These are phyloP conservation scores for Tinamus major DNA, from an alignment of 2,797 vertebrate genomes.

Conservation along the genomic window DNA sequence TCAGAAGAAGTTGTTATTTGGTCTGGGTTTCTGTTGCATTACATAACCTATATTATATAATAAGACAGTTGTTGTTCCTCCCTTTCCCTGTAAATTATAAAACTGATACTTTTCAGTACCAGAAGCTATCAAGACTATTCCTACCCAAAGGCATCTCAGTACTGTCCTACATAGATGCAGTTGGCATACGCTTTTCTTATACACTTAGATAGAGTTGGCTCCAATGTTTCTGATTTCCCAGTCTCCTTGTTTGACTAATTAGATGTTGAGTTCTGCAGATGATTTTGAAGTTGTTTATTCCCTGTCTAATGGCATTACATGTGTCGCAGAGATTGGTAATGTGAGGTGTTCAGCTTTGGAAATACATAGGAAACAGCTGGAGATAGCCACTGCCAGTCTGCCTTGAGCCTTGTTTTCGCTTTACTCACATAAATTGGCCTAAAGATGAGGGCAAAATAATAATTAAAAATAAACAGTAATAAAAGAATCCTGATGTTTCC, in stretches of 20 bases:
- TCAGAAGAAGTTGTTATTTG: not conserved
- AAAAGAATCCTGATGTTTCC: not conserved
- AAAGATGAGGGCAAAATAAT: not conserved
- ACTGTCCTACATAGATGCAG: not conserved
- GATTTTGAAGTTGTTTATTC: constrained; percentile 52
- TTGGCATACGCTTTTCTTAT: not conserved
- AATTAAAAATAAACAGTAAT: not conserved
- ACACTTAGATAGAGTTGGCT: not conserved
- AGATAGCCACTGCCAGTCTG: not conserved
- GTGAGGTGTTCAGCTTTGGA: not conserved
- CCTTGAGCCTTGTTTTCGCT: not conserved
- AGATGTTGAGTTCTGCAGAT: constrained; percentile 21
- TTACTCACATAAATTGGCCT: not conserved
- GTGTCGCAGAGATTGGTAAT: constrained; percentile 34
- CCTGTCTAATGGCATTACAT: constrained; percentile 35
- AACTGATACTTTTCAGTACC: not conserved
- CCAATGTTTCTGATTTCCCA: constrained; percentile 48
- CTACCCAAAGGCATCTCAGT: not conserved
- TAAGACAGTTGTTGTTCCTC: not conserved
- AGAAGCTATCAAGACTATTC: not conserved
- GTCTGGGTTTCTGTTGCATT: not conserved
- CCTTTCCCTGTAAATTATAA: not conserved
- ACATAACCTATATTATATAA: not conserved
- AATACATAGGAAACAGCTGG: not conserved
- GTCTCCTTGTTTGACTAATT: constrained; percentile 48